These are phyloP conservation scores for Mionectes macconnelli DNA, from an alignment of 2,113 vertebrate genomes.

Conservation along the genomic window DNA sequence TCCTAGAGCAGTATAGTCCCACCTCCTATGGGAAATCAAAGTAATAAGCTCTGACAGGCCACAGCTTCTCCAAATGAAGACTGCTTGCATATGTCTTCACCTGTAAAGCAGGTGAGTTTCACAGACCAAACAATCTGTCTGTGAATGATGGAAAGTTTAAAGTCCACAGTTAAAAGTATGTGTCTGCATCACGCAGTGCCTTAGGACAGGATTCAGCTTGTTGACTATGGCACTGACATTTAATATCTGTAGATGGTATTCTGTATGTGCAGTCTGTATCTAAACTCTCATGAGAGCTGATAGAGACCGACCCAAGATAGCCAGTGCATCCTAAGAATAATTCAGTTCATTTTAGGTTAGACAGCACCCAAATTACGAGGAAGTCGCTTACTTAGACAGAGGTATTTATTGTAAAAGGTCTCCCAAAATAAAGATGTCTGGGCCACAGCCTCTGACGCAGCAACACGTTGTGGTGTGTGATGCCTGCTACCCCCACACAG, in stretches of 20 bases:
- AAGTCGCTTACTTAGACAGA: background rate
- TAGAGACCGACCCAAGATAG: background rate
- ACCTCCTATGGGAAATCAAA: background rate
- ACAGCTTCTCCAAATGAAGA: background rate
- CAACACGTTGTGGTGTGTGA: background rate
- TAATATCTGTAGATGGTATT: background rate
- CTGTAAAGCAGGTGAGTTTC: background rate
- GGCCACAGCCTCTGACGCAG: background rate
- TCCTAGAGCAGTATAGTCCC: background rate
- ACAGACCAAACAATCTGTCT: background rate
- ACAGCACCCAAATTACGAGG: background rate
- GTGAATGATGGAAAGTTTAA: background rate
- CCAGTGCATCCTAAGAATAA: background rate
- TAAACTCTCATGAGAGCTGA: background rate
- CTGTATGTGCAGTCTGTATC: accelerated
- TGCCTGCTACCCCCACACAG: background rate
- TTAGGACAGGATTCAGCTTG: background rate
- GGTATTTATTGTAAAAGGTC: background rate
- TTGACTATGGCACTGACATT: background rate
- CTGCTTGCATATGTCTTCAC: background rate
- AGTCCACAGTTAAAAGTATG: background rate
- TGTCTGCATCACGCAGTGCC: background rate
- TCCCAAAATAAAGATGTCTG: background rate
- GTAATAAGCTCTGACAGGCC: background rate
- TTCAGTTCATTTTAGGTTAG: background rate